Base-by-base conservation (phyloP, 2,797 vertebrate species). In the Enteromius argenteus region DNA sequence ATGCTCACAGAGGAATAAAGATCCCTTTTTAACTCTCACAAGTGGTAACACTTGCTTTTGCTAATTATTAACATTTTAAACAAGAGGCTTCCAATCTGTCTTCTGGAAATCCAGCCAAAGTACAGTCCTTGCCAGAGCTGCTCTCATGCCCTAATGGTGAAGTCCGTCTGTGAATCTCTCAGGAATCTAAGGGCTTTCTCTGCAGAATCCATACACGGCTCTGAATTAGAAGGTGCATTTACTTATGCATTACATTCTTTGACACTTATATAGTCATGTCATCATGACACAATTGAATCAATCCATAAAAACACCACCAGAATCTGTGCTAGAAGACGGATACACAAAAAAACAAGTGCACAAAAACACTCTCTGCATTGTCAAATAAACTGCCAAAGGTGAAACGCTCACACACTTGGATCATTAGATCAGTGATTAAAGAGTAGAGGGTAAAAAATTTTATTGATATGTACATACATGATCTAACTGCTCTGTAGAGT, bases 11-110 rank as follows among this genome's bases (percentile, higher is more conserved):
- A 82, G 58, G 46, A 82, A 87, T 77, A 53, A 88, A 72, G 83
- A 88, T 84, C 79, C 78, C 87, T 84, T 53, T 89, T 78, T 75
- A 88, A 84, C 86, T 90, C 86, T 90, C 76, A 84, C 67, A 87
- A 91, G 7, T 56, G 85, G 80, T 89, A 87, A 91, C 83, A 77
- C 85, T 88, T 23, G 82, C 88, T 89, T 89, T 91, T 79, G 86
- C 85, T 90, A 91, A 91, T 88, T 85, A 93, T 89, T 88, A 92
- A 90, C 91, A 91, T 90, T 92, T 91, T 90, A 87, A 88, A 88
- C 88, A 58, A 76, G 80, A 88, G 88, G 83, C 81, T 90, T 91
- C 14, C 90, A 94, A 89, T 94, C 92, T 93, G 91, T 86, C 88
- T 86, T 2, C 79, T 86, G 84, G 89, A 90, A 89, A 88, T 39